Base-by-base conservation (phyloP, 2,888 invertebrate genomes). In the Hartigia nigra region DNA sequence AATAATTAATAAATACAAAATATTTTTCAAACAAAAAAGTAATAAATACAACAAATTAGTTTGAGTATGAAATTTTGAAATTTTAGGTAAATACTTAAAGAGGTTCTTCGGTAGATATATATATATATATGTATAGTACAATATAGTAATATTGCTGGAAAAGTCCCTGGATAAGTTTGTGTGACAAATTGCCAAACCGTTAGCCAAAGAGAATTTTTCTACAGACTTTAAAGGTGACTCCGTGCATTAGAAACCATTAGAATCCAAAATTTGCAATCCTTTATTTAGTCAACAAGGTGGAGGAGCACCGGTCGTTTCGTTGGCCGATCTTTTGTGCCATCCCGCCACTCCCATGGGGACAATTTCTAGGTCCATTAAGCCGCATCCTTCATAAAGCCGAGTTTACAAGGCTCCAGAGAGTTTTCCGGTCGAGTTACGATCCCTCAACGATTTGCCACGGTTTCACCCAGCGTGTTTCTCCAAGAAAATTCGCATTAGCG, bases 271-370 rank as follows among this genome's bases (percentile, higher is more conserved):
- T 86, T 84, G 85, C 86, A 86, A 88, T 88, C 88, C 88, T 90
- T 90, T 90, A 90, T 91, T 90, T 90, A 87, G 88, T 87, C 88
- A 90, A 90, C 90, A 90, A 89, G 88, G 82, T 84, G 86, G 84
- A 55, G 84, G 82, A 86, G 31, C 83, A 86, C 86, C 86, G 84
- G 86, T 81, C 77, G 83, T 79, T 78, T 31, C 69, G 75, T 76
- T 77, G 79, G 77, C 76, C 34, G 31, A 69, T 75, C 70, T 79
- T 55, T 80, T 82, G 77, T 78, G 39, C 77, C 75, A 78, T 77
- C 78, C 77, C 70, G 79, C 69, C 72, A 74, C 79, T 79, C 79
- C 79, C 77, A 34, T 31, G 76, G 69, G 76, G 74, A 77, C 79
- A 79, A 79, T 79, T 81, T 81, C 75, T 72, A 78, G 39, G 81